Base-by-base conservation (phyloP, 2,797 vertebrate species). In the Xiphorhynchus erythropygius region DNA sequence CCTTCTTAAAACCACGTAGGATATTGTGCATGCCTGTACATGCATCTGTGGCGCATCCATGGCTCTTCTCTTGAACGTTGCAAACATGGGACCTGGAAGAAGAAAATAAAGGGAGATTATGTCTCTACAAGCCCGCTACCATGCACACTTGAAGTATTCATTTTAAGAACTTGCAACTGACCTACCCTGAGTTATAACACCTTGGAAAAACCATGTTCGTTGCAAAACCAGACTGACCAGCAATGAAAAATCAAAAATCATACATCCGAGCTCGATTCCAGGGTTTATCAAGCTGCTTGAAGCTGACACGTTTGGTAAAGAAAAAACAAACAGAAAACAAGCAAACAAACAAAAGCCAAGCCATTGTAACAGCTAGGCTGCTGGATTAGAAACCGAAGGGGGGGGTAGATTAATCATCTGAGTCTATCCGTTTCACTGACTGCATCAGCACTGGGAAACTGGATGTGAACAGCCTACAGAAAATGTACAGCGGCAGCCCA, bases 371-470 rank as follows among this genome's bases (percentile, higher is more conserved):
- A 44, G 5, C 11, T 25, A 18, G 7, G 27, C 41, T 30, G 16
- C 8, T 33, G 50, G 8, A 14, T n/a, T 13, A n/a, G 17, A 7
- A 67, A 30, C 2, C 1, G 25, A 28, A 10, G 5, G 5, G 2
- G 19, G 11, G 10, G 7, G 32, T 18, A 2, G 5, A 14, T 32
- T 33, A 14, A 7, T 53, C 14, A 3, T 4, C 7, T 4, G 47
- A 30, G 7, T 9, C 2, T 8, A 39, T 39, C 13, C 3, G 1
- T 35, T 46, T 55, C 24, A 4, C 9, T 2, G 32, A 0, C 35
- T 30, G 18, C 39, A 22, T 22, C 7, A 2, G 32, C 2, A 6
- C 2, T 0, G 30, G 11, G 4, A 4, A 32, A 12, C 7, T 11
- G 30, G 11, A 1, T 7, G 8, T 17, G 15, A 44, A 23, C 32